Evolutionary conservation across 2,797 vertebrate genomes (phyloP).

Genomic region (Poliocrania exsul): DNA sequence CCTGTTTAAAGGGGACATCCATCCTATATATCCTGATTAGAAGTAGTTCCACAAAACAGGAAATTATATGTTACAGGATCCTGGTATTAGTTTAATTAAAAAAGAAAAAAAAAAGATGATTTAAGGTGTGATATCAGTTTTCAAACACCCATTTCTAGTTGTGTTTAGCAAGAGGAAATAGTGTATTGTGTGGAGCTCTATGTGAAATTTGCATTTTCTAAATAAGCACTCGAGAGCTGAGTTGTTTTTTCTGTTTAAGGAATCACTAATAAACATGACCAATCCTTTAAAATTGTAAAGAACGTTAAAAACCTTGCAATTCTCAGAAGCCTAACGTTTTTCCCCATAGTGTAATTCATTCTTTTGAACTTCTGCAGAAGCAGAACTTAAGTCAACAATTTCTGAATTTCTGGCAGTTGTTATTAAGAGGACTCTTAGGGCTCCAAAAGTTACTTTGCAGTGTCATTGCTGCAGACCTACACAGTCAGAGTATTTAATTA

Average conservation of each 20-base stretch:
- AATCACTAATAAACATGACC: conserved; percentile 33
- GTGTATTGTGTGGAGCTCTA: neutral
- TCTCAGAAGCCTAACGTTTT: neutral
- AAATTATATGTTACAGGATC: conserved; percentile 70
- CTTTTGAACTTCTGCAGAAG: conserved; percentile 53
- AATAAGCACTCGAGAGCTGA: neutral
- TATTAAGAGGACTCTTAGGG: neutral
- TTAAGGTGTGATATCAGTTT: conserved; percentile 46
- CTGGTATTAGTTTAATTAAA: conserved; percentile 70
- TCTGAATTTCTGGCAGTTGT: conserved; percentile 23
- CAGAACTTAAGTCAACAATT: conserved; percentile 12
- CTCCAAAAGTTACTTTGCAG: neutral
- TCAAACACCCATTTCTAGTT: conserved; percentile 38
- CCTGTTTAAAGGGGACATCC: conserved; percentile 71
- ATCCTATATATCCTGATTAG: conserved; percentile 70
- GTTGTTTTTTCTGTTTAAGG: neutral
- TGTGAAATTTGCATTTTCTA: conserved; percentile 42
- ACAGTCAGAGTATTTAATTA: neutral
- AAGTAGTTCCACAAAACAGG: conserved; percentile 66
- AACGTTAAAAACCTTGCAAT: neutral
- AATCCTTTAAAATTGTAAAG: conserved; percentile 25
- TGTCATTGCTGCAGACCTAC: neutral
- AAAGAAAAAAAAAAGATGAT: conserved; percentile 15
- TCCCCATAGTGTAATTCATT: neutral
- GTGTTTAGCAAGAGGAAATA: conserved; percentile 18